Conservation (phyloP, 2,797 vertebrate genomes). For the Eidolon dupreanum region DNA sequence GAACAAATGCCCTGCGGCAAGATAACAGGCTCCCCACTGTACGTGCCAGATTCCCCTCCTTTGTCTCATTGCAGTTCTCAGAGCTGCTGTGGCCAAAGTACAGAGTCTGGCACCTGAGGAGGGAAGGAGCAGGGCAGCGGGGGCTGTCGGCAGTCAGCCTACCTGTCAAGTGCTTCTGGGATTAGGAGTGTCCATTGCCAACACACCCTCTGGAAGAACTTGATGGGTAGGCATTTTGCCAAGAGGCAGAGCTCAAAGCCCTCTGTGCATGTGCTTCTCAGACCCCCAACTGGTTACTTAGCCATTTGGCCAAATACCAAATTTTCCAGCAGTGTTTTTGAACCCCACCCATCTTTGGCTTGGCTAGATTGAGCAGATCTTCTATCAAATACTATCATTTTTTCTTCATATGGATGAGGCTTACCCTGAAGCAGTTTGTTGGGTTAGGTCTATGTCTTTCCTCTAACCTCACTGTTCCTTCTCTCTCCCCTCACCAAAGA, state of each 20-base stretch:
- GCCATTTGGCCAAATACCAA: conserved; percentile 65
- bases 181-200: conserved; percentile 64
- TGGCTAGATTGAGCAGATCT: conserved; percentile 26
- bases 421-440: conserved; percentile 45
- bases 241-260: conserved; percentile 75
- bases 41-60: conserved; percentile 47
- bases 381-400: conserved; percentile 57
- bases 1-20: neutral
- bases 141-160: conserved; percentile 55
- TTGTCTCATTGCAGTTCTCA: neutral
- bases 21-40: neutral
- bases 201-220: conserved; percentile 62
- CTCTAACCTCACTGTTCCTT: neutral
- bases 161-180: conserved; percentile 74
- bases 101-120: conserved; percentile 69
- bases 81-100: conserved; percentile 1
- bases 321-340: conserved; percentile 55
- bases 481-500: neutral
- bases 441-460: conserved; percentile 43
- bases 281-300: conserved; percentile 69
- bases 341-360: conserved; percentile 63
- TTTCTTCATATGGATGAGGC: conserved; percentile 52
- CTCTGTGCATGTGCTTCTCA: conserved; percentile 67
- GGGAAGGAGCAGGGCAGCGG: neutral
- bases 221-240: conserved; percentile 68